Conservation (phyloP, 1,140 invertebrate genomes). For the Nasonia vitripennis region DNA sequence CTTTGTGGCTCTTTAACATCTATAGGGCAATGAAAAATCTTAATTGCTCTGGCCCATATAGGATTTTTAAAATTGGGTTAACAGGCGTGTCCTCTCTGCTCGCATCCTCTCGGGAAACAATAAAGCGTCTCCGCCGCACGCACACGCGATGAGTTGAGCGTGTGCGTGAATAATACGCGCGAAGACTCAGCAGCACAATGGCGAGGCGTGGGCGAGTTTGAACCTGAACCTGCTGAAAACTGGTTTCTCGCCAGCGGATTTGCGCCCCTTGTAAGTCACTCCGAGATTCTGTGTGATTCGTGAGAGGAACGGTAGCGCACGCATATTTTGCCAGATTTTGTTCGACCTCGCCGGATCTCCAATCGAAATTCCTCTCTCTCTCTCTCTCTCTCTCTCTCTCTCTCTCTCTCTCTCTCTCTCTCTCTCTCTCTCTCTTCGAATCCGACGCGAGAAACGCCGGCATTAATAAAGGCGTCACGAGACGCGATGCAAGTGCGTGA, state of each 20-base stretch:
- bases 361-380: neutral
- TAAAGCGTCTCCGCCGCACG: neutral
- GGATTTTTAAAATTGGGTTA: neutral
- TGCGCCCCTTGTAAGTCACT: neutral
- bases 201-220: conserved; percentile 62
- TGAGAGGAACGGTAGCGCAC: neutral
- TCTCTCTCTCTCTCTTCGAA: neutral
- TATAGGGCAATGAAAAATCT: too few species aligned
- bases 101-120: neutral
- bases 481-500: conserved; percentile 44
- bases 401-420: neutral
- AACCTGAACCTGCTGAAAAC: conserved; percentile 67
- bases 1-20: too few species aligned
- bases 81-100: neutral
- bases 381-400: neutral
- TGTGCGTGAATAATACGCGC: neutral
- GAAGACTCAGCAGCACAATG: conserved; percentile 52
- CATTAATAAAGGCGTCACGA: conserved; percentile 54
- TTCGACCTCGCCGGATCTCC: neutral
- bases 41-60: too few species aligned
- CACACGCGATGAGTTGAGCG: too few species aligned
- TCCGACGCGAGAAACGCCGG: neutral
- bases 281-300: neutral
- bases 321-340: neutral
- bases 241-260: conserved; percentile 57